phyloP scores from a whole-genome alignment of 2,888 invertebrate genomes.

The Archips crataeganus region DNA sequence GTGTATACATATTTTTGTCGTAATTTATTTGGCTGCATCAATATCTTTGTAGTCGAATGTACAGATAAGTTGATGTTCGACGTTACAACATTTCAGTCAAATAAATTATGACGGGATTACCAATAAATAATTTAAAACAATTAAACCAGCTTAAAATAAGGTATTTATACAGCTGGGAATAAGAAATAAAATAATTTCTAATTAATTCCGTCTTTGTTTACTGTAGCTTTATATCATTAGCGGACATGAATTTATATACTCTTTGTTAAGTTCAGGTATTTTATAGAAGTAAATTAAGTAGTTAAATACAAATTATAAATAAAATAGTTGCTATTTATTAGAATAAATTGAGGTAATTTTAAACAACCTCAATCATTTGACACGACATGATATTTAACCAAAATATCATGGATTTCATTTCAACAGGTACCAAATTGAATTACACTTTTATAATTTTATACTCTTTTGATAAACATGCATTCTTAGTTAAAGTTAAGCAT shows the following conservation, averaged over 20 bases:
- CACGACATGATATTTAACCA: slow-evolving; percentile 9
- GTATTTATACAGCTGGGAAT: slow-evolving; percentile 20
- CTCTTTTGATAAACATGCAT: slow-evolving; percentile 27
- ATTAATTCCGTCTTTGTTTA: slow-evolving; percentile 28
- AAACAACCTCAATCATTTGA: slow-evolving; percentile 13
- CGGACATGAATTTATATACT: slow-evolving; percentile 36
- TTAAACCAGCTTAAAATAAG: slow-evolving; percentile 12
- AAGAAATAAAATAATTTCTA: slow-evolving; percentile 17
- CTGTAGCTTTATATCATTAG: slow-evolving; percentile 19
- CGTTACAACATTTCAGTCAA: no score
- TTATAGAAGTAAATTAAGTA: slow-evolving; percentile 22
- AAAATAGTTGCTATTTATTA: slow-evolving; percentile 41
- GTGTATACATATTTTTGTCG: no score
- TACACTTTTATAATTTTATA: slow-evolving; percentile 44
- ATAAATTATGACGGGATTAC: slow-evolving; percentile 12
- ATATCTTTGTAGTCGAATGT: no score
- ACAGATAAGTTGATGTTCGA: no score
- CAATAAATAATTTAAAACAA: slow-evolving; percentile 14
- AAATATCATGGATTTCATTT: slow-evolving; percentile 20
- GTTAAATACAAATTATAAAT: slow-evolving; percentile 21
- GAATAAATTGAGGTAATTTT: slow-evolving; percentile 28
- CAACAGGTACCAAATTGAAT: slow-evolving; percentile 35
- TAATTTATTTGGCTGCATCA: no score
- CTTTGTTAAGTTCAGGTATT: slow-evolving; percentile 27
- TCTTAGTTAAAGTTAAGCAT: slow-evolving; percentile 50